A percentile compares a stretch with the other conserved stretches of the same genome.
phyloP scores from a whole-genome alignment of 2,113 vertebrate genomes.

The Labeo rohita region DNA sequence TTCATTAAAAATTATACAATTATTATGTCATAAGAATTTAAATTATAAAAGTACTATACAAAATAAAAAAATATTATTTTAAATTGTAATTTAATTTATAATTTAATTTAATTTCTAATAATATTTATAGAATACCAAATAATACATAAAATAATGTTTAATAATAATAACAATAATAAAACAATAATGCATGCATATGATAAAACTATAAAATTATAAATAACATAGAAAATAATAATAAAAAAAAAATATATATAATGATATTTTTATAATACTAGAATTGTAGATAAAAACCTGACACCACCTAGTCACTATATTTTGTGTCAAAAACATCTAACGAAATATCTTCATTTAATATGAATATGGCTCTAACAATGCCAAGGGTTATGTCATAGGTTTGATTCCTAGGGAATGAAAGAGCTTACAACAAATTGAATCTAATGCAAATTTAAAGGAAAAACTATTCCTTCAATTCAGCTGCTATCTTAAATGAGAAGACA shows the following conservation, averaged over 20 bases:
- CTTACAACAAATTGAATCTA: not conserved
- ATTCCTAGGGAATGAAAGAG: constrained; percentile 48
- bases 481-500: not conserved
- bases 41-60: too few species aligned
- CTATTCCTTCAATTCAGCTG: not conserved
- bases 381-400: not conserved
- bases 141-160: not conserved
- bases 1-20: too few species aligned
- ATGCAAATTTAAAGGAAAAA: not conserved
- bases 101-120: not conserved
- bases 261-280: not conserved
- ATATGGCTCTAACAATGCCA: not conserved
- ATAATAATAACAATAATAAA: not conserved
- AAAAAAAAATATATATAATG: not conserved
- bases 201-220: not conserved
- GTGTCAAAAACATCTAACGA: not conserved
- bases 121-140: not conserved
- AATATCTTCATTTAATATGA: not conserved
- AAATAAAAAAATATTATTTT: not conserved
- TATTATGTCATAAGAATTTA: too few species aligned
- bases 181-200: not conserved
- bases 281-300: too few species aligned
- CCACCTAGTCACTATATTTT: not conserved
- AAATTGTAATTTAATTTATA: not conserved
- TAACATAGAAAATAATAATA: not conserved